Evolutionary conservation across 2,797 vertebrate genomes (phyloP), one percentile per base, ranked within the genome.

Genomic region (Amblyraja radiata): DNA sequence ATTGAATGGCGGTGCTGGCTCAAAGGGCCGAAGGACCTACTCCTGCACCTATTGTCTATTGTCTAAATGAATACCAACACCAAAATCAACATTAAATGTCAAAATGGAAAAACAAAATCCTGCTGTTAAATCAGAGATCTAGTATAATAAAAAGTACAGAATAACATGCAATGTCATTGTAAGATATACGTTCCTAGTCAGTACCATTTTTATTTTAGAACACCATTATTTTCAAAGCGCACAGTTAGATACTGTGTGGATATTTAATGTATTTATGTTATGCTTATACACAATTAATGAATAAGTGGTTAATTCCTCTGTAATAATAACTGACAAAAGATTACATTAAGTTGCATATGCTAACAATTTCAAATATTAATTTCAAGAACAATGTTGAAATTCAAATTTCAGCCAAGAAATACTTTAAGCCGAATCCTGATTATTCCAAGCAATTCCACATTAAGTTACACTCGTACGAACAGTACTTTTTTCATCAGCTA

Each of bases 341-440:
- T 68, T 68, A 61, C n/a, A 68, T 88, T 88, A 21, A n/a, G 6
- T 8, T 68, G 61, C n/a, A 36, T 68, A 88, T 88, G 84, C 16
- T 68, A 68, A 88, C 61, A 88, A 86, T 86, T 9, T 36, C 63
- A 76, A 8, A 92, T 58, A 74, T 71, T 18, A 92, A 92, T 88
- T 68, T 88, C 63, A 32, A 36, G 61, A 32, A 21, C 84, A 9
- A 32, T 88, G 71, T 76, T 91, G 68, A 73, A 74, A 54, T 46
- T 91, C 39, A 74, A 74, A 91, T 74, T 73, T 74, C 58, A 74
- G 88, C 65, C 63, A 90, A 90, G 8, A 39, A 90, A 90, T 46
- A 25, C 65, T 71, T 84, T 68, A 1, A 23, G 36, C 73, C 71
- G 76, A 58, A 58, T 76, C 71, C 21, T 92, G 71, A 76, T 28